These are phyloP conservation scores for Autographa pulchrina DNA, from an alignment of 2,888 invertebrate genomes.

Conservation along the genomic window DNA sequence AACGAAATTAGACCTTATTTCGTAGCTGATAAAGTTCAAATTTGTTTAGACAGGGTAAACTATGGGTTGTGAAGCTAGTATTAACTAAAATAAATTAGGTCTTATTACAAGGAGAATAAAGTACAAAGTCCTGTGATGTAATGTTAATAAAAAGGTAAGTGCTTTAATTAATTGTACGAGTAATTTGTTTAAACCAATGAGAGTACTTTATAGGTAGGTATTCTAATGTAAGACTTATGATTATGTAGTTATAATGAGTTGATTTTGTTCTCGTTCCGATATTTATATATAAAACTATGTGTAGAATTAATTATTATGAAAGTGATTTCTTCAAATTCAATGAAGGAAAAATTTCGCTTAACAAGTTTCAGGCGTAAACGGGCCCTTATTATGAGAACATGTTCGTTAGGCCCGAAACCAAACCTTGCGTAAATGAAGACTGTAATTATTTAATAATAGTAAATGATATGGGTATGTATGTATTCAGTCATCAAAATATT, in stretches of 20 bases:
- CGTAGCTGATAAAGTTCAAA: not conserved
- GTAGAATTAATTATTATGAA: no score
- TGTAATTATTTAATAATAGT: no score
- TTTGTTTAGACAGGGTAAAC: not conserved
- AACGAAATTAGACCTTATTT: not conserved
- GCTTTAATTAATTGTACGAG: slow-evolving; percentile 16
- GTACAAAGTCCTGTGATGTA: not conserved
- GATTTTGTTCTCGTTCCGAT: not conserved
- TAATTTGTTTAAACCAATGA: slow-evolving; percentile 10
- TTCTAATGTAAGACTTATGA: not conserved
- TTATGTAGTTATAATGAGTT: not conserved
- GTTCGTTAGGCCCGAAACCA: no score
- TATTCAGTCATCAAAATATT: no score
- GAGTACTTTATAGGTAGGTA: not conserved
- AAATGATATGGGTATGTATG: no score
- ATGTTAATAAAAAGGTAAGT: slow-evolving; percentile 27
- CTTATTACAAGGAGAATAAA: not conserved
- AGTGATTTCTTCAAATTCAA: no score
- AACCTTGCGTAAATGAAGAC: no score
- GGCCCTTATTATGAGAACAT: no score
- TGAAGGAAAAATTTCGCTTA: no score
- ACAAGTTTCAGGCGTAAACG: no score
- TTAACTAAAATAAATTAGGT: not conserved
- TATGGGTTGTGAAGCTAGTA: not conserved
- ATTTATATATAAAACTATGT: not conserved